Evolutionary conservation across 2,113 vertebrate genomes (phyloP).

Genomic region (Tonatia bakeri): DNA sequence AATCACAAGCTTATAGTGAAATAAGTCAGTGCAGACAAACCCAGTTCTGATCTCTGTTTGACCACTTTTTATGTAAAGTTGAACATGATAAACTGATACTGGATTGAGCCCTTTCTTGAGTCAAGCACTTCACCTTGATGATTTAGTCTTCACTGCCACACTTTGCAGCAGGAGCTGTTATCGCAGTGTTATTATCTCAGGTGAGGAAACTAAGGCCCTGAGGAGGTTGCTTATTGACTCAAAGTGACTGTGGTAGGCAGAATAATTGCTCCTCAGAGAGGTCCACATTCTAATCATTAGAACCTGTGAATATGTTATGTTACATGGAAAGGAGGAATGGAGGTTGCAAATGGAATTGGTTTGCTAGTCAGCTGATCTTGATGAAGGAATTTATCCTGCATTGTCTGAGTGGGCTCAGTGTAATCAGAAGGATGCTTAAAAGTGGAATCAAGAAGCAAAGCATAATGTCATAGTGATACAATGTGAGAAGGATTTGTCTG

Average conservation of each 20-base stretch:
- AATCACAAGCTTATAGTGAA: background rate
- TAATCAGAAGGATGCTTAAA: background rate
- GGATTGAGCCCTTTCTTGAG: background rate
- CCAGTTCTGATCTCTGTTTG: background rate
- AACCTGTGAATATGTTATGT: background rate
- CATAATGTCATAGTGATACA: background rate
- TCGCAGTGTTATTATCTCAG: background rate
- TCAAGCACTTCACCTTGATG: background rate
- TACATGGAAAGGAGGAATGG: background rate
- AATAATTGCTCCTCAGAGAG: background rate
- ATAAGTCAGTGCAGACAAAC: background rate
- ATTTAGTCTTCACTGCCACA: background rate
- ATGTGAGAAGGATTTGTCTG: background rate
- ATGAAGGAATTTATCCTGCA: background rate
- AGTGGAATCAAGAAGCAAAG: background rate
- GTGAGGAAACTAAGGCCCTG: background rate
- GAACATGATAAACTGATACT: background rate
- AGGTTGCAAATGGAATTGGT: background rate
- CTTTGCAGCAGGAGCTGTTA: background rate
- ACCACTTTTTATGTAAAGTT: background rate
- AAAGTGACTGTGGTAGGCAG: background rate
- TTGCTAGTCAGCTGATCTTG: background rate
- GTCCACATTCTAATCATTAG: background rate
- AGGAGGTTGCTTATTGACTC: background rate
- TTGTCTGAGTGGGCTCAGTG: background rate